A percentile compares a stretch with the other conserved stretches of the same genome.
Conservation (phyloP, 2,113 vertebrate genomes). For the Edolisoma coerulescens region DNA sequence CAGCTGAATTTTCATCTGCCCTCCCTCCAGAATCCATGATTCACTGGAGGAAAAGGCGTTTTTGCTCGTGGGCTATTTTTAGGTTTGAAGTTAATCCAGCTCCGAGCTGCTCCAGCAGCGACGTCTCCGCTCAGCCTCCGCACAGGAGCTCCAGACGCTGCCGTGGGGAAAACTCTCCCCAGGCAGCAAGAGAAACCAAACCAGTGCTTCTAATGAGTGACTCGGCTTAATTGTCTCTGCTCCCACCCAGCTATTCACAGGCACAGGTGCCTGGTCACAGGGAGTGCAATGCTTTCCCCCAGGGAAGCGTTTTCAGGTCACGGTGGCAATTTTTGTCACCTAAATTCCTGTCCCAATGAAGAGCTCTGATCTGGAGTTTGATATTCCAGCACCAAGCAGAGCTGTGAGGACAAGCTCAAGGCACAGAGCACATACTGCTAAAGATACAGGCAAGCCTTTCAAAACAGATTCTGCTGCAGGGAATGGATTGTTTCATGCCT, state of each 20-base stretch:
- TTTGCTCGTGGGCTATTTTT: constrained; percentile 46
- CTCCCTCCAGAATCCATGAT: background rate
- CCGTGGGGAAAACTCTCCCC: background rate
- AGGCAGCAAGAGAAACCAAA: background rate
- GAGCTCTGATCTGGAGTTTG: background rate
- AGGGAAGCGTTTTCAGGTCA: background rate
- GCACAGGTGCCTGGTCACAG: background rate
- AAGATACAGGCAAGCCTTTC: background rate
- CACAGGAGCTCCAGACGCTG: background rate
- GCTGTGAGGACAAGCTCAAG: background rate
- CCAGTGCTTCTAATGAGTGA: background rate
- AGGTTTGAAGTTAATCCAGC: constrained; percentile 46
- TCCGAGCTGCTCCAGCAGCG: background rate
- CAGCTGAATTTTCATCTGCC: background rate
- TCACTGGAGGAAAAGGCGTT: background rate
- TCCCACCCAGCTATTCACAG: background rate
- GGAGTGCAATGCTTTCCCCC: background rate
- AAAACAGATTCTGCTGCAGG: background rate
- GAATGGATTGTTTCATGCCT: background rate
- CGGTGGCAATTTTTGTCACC: background rate
- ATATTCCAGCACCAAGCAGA: background rate
- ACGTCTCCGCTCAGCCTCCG: background rate
- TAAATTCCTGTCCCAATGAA: background rate
- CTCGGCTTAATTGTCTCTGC: background rate
- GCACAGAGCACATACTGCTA: background rate